Evolutionary conservation across 2,888 invertebrate species (phyloP), one percentile per base, ranked within the genome.

Genomic region (Autographa gamma): DNA sequence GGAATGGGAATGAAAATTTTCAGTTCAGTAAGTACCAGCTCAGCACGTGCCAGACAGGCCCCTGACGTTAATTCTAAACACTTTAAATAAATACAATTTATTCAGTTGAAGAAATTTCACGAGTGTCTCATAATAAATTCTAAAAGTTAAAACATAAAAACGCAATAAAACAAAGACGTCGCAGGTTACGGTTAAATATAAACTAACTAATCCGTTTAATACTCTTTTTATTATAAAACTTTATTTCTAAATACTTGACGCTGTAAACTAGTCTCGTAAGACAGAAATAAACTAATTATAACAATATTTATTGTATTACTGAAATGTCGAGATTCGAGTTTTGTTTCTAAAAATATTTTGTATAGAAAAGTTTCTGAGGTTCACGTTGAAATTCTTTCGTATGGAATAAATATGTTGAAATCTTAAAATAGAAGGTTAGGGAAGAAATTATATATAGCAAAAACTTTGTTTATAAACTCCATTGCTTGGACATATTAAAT

Each of bases 321-420:
- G 8, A 76, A 73, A 73, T 66, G 61, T 64, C 56, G 60, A 11
- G 56, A 76, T 60, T 68, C 41, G 75, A 76, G 65, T 75, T 68
- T 38, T 18, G 14, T 19, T 11, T 11, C 25, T 69, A 66, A 63
- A 58, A 52, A 74, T 79, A 75, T 8, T 59, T 43, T n/a, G 5
- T 62, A 54, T 31, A 13, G 9, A 63, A 34, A 34, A 38, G 38
- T 14, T 13, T 25, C 2, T 14, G 14, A 16, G 5, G n/a, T 18
- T 54, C 9, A 62, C 34, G 1, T 32, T 8, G 19, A 31, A 11
- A 43, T 32, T 38, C 38, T 18, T 31, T 16, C n/a, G 66, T 66
- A 13, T 60, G 18, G 18, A 63, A 11, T 18, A 18, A 18, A 18
- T 54, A 18, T 19, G 4, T 52, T 5, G n/a, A 52, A n/a, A n/a